Percentiles rank a stretch among this genome's conserved stretches.
Conservation (phyloP, 1,140 invertebrate genomes). For the Cyclina sinensis region DNA sequence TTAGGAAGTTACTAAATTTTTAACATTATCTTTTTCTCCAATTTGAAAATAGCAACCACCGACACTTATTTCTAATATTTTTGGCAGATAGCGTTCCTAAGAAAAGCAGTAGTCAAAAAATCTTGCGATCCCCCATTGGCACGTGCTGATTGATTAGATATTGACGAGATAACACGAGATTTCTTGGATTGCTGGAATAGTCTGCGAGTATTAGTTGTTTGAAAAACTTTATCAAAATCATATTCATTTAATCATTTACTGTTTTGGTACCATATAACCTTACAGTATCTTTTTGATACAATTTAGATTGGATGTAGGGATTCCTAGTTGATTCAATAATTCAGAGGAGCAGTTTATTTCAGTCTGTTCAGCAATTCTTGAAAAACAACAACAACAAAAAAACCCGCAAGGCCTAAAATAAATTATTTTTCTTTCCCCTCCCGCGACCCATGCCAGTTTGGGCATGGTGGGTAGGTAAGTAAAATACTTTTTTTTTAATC, state of each 20-base stretch:
- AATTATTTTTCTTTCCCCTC: no score
- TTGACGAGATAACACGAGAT: conserved; percentile 12
- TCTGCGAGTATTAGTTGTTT: not conserved
- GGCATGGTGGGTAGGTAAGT: no score
- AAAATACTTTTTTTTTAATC: no score
- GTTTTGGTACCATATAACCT: not conserved
- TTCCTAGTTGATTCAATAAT: not conserved
- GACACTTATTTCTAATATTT: not conserved
- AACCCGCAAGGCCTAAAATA: no score
- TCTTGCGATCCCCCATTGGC: not conserved
- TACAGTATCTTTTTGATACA: not conserved
- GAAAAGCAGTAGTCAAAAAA: conserved; percentile 2
- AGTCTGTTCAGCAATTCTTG: no score
- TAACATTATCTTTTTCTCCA: not conserved
- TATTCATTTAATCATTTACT: not conserved
- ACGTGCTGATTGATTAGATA: not conserved
- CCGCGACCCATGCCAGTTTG: no score
- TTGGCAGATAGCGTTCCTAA: not conserved
- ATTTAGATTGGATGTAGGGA: not conserved
- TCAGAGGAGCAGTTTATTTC: not conserved
- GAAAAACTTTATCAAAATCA: not conserved
- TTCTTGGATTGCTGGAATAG: conserved; percentile 7
- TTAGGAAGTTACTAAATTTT: conserved; percentile 2
- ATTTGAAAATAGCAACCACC: conserved; percentile 33
- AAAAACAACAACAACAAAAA: no score